A percentile compares a stretch with the other conserved stretches of the same genome.
phyloP scores from a whole-genome alignment of 2,113 vertebrate species.

The Sapayoa aenigma region DNA sequence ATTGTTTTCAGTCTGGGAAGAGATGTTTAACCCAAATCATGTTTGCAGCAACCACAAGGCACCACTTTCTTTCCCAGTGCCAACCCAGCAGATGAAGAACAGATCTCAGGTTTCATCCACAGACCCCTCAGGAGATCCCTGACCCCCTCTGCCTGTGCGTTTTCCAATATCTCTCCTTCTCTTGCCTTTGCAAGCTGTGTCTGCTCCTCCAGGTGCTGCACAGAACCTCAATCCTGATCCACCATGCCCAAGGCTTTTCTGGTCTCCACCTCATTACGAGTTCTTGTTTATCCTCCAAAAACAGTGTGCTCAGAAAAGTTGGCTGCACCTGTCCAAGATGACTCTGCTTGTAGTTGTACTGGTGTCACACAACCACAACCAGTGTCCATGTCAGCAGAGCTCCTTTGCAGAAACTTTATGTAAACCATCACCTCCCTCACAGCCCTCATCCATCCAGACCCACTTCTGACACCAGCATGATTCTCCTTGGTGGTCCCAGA shows the following conservation, averaged over 20 bases:
- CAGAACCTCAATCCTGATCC: not conserved
- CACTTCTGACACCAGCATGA: not conserved
- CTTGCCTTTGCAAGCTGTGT: not conserved
- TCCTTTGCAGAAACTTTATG: not conserved
- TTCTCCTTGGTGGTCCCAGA: not conserved
- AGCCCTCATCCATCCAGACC: not conserved
- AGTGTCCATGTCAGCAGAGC: not conserved
- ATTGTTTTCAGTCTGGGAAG: not conserved
- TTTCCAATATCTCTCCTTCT: not conserved
- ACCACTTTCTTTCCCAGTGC: not conserved
- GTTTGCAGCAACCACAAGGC: not conserved
- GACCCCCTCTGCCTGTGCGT: not conserved
- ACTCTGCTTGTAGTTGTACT: not conserved
- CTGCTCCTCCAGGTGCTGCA: not conserved
- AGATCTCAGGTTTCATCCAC: not conserved
- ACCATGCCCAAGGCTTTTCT: not conserved
- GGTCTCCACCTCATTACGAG: not conserved
- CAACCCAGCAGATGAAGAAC: not conserved
- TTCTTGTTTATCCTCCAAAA: not conserved
- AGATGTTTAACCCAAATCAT: not conserved
- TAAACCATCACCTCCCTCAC: not conserved
- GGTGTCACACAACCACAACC: not conserved
- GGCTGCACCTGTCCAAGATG: not conserved
- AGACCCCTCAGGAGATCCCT: not conserved
- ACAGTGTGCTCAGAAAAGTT: not conserved